A percentile compares a stretch with the other conserved stretches of the same genome.
Conservation (phyloP, 2,113 vertebrate species). For the Pelusios castaneus region DNA sequence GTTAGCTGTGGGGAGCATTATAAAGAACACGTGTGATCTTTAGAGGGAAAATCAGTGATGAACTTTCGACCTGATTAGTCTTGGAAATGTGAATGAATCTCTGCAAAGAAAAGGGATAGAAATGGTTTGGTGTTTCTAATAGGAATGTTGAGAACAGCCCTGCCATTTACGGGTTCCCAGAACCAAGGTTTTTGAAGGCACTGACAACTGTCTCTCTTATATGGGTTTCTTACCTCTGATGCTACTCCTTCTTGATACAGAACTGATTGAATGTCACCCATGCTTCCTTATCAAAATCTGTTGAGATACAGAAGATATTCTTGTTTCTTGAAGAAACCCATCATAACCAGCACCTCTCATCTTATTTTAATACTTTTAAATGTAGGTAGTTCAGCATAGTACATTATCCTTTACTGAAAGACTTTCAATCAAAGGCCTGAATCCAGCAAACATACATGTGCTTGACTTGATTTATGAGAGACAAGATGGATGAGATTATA, state of each 20-base stretch:
- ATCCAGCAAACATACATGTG: too few species aligned
- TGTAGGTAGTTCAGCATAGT: too few species aligned
- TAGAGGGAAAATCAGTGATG: background rate
- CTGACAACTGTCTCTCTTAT: background rate
- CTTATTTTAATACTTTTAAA: background rate
- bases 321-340: background rate
- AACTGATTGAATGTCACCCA: background rate
- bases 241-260: background rate
- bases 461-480: too few species aligned
- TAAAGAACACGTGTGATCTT: background rate
- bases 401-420: too few species aligned
- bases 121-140: background rate
- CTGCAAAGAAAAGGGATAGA: background rate
- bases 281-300: background rate
- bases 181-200: background rate
- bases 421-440: too few species aligned
- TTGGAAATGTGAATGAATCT: background rate
- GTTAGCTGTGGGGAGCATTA: background rate
- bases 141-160: background rate
- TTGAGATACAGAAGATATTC: background rate
- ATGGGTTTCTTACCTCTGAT: background rate
- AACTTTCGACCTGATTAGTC: background rate
- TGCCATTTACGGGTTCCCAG: background rate
- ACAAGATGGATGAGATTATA: too few species aligned
- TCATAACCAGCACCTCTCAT: background rate